Conservation (phyloP, 2,888 invertebrate species). For the Atrina japonica region DNA sequence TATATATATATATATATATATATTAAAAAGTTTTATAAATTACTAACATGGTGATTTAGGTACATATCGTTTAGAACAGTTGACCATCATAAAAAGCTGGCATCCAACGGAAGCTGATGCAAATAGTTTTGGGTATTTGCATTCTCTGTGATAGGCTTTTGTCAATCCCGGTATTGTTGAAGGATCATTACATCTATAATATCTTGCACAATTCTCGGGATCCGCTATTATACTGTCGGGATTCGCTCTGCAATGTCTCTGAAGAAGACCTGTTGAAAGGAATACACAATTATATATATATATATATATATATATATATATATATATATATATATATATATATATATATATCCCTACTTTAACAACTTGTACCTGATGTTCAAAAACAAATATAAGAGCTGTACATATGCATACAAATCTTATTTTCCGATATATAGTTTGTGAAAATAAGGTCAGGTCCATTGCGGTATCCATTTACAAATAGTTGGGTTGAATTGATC, state of each 20-base stretch:
- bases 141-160: slow-evolving; percentile 56
- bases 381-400: too few relatives aligned
- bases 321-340: not conserved
- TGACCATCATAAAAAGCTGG: slow-evolving; percentile 58
- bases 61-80: slow-evolving; percentile 54
- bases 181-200: slow-evolving; percentile 65
- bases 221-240: slow-evolving; percentile 61
- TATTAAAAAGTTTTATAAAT: not conserved
- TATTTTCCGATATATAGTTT: too few relatives aligned
- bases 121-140: slow-evolving; percentile 64
- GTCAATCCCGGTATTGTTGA: slow-evolving; percentile 43
- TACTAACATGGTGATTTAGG: slow-evolving; percentile 69
- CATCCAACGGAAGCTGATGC: slow-evolving; percentile 56
- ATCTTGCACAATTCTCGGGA: slow-evolving; percentile 63
- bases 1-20: too few relatives aligned
- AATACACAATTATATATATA: too few relatives aligned
- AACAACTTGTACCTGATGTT: too few relatives aligned
- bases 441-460: too few relatives aligned
- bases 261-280: slow-evolving; percentile 52
- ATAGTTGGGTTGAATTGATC: too few relatives aligned
- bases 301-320: not conserved
- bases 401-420: too few relatives aligned
- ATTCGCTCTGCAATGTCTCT: slow-evolving; percentile 57
- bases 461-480: too few relatives aligned
- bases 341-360: too few relatives aligned